phyloP scores from a whole-genome alignment of 2,113 vertebrate genomes.

The Dromiciops gliroides region DNA sequence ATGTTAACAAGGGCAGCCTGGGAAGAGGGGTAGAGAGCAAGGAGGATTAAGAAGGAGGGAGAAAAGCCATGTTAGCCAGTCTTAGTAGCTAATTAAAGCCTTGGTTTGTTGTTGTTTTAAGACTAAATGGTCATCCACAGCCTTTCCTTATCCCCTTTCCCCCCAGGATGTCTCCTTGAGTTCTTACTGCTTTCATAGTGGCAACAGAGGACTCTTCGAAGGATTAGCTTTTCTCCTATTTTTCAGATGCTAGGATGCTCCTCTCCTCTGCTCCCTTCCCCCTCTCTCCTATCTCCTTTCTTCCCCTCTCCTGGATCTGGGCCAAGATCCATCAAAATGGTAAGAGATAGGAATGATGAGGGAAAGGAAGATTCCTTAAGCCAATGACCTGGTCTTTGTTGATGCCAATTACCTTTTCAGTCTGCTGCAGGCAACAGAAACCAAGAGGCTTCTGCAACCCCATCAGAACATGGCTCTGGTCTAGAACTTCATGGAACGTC shows the following conservation, averaged over 20 bases:
- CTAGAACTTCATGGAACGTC: slow-evolving; percentile 60
- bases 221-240: background rate
- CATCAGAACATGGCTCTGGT: slow-evolving; percentile 68
- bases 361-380: slow-evolving; percentile 77
- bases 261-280: background rate
- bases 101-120: background rate
- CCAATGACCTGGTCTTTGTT: slow-evolving; percentile 74
- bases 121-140: background rate
- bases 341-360: slow-evolving; percentile 47
- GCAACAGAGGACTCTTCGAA: no score
- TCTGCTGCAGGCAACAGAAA: slow-evolving; percentile 58
- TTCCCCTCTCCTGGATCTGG: background rate
- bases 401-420: slow-evolving; percentile 74
- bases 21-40: background rate
- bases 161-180: background rate
- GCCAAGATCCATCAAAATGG: background rate
- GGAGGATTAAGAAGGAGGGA: background rate
- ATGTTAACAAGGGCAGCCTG: background rate
- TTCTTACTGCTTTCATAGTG: background rate
- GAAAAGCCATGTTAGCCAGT: background rate
- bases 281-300: background rate
- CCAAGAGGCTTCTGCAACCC: slow-evolving; percentile 73
- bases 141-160: background rate
- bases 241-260: background rate
- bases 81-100: background rate